Evolutionary conservation across 2,113 vertebrate species (phyloP).

Genomic region (Equus przewalskii): DNA sequence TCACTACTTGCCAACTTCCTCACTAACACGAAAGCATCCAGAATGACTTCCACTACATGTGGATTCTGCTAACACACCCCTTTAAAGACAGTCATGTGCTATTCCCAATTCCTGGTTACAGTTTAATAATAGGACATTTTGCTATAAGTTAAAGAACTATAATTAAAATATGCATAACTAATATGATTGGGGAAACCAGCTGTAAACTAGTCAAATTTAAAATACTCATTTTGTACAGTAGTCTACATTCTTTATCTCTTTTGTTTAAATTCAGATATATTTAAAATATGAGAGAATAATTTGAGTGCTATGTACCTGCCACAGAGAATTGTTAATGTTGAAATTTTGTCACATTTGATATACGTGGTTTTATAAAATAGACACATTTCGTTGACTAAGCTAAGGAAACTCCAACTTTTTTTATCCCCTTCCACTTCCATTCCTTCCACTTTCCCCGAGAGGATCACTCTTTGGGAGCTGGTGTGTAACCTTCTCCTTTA

Average conservation of each 20-base stretch:
- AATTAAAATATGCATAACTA: background rate
- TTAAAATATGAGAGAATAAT: background rate
- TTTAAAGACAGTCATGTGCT: background rate
- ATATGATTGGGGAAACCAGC: background rate
- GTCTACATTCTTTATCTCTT: background rate
- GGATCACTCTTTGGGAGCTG: background rate
- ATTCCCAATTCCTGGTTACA: background rate
- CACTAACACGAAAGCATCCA: background rate
- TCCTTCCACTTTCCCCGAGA: background rate
- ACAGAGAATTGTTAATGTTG: background rate
- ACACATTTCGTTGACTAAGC: background rate
- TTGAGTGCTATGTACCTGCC: background rate
- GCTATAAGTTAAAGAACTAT: background rate
- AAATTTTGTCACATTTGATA: background rate
- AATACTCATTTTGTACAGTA: background rate
- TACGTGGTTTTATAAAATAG: background rate
- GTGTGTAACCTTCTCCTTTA: background rate
- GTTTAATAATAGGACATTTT: background rate
- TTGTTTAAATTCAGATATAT: background rate
- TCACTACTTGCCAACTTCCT: background rate
- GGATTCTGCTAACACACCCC: background rate
- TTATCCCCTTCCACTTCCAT: background rate
- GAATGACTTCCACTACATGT: background rate
- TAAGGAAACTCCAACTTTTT: background rate
- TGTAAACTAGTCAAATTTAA: background rate